Base-by-base conservation (phyloP, 1,140 invertebrate genomes). In the Trichomalopsis sarcophagae region DNA sequence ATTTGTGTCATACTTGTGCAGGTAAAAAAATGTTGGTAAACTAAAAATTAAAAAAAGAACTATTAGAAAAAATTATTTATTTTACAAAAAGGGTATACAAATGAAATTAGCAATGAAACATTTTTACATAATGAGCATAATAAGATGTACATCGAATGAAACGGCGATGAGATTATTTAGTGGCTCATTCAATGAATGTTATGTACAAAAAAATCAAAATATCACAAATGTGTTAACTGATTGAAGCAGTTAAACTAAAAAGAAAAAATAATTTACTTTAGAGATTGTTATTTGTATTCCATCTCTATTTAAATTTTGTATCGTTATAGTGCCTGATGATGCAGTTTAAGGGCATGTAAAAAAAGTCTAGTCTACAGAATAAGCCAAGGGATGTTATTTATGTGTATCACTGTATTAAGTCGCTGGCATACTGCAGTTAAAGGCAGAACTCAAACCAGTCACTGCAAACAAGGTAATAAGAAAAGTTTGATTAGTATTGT, bases 391-490 rank as follows among this genome's bases (percentile, higher is more conserved):
- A 81, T 47, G 30, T 82, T 84, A 86, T 86, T 50, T 81, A 17
- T 76, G 47, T 17, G 33, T 77, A 36, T 30, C 21, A 66, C 30
- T 88, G 14, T 68, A 30, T 87, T 91, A 91, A 84, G 87, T 87
- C 82, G 88, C 90, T 71, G 92, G 92, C 89, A 93, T 91, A 90
- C 91, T 92, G 90, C 91, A 93, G 76, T 92, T 93, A 91, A 93
- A 93, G 88, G 91, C 92, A 85, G 92, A 92, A 84, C 91, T 92
- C 89, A 93, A 91, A 86, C 91, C 91, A 88, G 91, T 90, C 91
- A 93, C 93, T 93, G 92, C 86, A 91, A 93, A 90, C 86, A 91
- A 88, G 89, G 77, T 84, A 88, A 89, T 85, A 86, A 88, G 81
- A 84, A 78, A 85, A 85, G 71, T 74, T 77, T 21, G 50, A 84